phyloP scores from a whole-genome alignment of 2,113 vertebrate genomes.

The Albula goreensis region DNA sequence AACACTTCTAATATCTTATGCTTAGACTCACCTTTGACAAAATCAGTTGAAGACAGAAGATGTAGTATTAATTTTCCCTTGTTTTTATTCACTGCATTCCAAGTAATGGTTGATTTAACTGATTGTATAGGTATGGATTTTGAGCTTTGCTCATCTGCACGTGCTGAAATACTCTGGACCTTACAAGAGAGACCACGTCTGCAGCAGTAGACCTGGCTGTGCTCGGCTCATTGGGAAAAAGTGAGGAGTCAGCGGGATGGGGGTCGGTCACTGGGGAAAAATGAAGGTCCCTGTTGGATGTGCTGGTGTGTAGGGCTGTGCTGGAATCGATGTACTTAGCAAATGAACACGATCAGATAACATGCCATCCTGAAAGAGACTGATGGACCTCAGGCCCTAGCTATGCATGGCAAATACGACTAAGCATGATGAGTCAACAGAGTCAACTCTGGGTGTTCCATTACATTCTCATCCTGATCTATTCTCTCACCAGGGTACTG shows the following conservation, averaged over 20 bases:
- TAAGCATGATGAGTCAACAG: background rate
- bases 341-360: slow-evolving; percentile 13
- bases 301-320: background rate
- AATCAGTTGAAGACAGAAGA: background rate
- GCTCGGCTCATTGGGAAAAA: background rate
- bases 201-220: no score
- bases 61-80: background rate
- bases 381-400: background rate
- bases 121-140: background rate
- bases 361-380: background rate
- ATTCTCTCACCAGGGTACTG: background rate
- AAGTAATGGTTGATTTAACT: background rate
- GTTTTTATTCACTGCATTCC: background rate
- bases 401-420: background rate
- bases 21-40: background rate
- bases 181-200: background rate
- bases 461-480: background rate
- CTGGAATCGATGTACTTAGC: slow-evolving; percentile 11
- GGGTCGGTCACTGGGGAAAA: background rate
- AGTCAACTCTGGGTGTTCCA: background rate
- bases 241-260: background rate
- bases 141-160: background rate
- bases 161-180: background rate
- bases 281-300: background rate
- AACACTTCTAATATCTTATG: background rate